A percentile compares a stretch with the other conserved stretches of the same genome.
These are phyloP conservation scores for Tetramorium parvispinum DNA, from an alignment of 1,140 invertebrate genomes.

Conservation along the genomic window DNA sequence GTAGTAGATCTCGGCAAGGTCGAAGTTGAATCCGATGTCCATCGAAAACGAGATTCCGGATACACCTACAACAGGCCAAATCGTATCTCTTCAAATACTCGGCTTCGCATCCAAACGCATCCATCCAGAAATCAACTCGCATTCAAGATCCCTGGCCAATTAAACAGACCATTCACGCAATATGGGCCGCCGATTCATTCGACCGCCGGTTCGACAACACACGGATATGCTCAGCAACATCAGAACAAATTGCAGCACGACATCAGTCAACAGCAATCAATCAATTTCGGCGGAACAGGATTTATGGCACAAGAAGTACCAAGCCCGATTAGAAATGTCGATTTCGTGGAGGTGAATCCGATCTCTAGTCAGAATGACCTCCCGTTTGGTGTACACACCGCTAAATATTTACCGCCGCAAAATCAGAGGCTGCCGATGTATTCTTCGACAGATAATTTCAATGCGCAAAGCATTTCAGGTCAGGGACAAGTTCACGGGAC, in stretches of 20 bases:
- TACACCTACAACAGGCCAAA: constrained; percentile 76
- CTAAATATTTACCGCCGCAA: constrained; percentile 83
- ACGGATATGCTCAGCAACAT: constrained; percentile 33
- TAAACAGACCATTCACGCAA: constrained; percentile 77
- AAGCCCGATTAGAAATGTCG: constrained; percentile 73
- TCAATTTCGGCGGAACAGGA: constrained; percentile 44
- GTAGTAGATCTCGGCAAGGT: constrained; percentile 60
- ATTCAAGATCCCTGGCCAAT: constrained; percentile 70
- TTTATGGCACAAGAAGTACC: constrained; percentile 71
- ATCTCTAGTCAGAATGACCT: constrained; percentile 82
- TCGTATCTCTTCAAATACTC: constrained; percentile 27
- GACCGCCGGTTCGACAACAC: constrained; percentile 30
- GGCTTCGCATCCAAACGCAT: constrained; percentile 58
- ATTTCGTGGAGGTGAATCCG: constrained; percentile 77
- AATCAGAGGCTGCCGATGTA: constrained; percentile 81
- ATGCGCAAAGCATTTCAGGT: background rate
- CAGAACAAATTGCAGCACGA: constrained; percentile 62
- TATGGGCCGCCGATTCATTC: constrained; percentile 79
- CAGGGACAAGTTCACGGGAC: background rate
- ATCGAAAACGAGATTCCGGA: constrained; percentile 79
- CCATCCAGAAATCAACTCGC: constrained; percentile 67
- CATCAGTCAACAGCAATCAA: constrained; percentile 63
- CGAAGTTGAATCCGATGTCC: constrained; percentile 62
- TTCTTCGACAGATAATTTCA: constrained; percentile 66
- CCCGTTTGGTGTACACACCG: constrained; percentile 80